These are phyloP conservation scores for Artibeus lituratus DNA, from an alignment of 2,797 vertebrate species.

Conservation along the genomic window DNA sequence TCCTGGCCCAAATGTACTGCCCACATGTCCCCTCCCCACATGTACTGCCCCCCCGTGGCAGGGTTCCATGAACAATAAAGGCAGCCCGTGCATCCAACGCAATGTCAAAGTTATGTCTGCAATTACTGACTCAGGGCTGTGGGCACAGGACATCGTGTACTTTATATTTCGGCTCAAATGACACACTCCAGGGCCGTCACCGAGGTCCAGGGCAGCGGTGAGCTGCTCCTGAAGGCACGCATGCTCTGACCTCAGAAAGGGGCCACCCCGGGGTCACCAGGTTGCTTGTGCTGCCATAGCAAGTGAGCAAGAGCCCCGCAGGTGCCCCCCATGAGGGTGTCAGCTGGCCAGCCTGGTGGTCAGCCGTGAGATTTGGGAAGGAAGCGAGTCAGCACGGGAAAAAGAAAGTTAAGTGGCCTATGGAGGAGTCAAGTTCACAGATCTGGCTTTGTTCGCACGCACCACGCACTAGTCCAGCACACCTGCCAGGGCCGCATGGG, in stretches of 20 bases:
- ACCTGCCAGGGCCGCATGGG: background rate
- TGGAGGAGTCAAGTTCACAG: background rate
- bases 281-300: background rate
- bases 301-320: rapidly evolving
- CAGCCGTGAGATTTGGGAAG: background rate
- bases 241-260: background rate
- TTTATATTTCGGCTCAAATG: background rate
- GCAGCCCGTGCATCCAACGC: background rate
- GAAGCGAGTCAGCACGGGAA: background rate
- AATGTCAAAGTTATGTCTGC: background rate
- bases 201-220: background rate
- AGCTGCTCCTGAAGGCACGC: background rate
- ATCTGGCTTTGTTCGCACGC: background rate
- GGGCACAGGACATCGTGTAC: background rate
- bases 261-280: background rate
- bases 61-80: background rate
- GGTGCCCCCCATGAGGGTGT: background rate
- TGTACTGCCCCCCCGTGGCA: too few species aligned
- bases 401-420: background rate
- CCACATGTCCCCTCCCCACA: too few species aligned
- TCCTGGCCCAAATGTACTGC: background rate
- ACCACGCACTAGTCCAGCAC: background rate
- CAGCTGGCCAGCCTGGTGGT: background rate
- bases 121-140: background rate
- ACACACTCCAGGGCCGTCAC: background rate